A percentile compares a stretch with the other conserved stretches of the same genome.
phyloP scores from a whole-genome alignment of 2,113 vertebrate species.

The Triplophysa siluroides region DNA sequence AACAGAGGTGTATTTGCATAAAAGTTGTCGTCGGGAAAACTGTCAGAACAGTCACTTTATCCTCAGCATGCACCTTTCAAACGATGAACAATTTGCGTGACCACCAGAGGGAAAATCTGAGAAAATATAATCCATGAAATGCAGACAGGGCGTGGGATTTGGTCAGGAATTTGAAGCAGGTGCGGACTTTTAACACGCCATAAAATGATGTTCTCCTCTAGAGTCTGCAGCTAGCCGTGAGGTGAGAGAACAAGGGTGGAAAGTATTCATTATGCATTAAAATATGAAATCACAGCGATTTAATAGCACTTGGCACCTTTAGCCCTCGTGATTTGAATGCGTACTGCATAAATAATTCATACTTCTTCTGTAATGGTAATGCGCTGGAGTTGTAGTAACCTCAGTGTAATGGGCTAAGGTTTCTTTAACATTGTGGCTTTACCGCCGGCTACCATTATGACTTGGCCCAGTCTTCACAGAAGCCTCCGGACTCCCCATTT shows the following conservation, averaged over 20 bases:
- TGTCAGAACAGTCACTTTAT: slow-evolving; percentile 9
- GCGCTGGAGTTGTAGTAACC: slow-evolving; percentile 56
- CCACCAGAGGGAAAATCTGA: not conserved
- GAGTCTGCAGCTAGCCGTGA: slow-evolving; percentile 45
- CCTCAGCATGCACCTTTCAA: not conserved
- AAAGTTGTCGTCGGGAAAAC: slow-evolving; percentile 11
- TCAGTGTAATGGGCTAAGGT: slow-evolving; percentile 61
- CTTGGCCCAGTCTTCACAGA: slow-evolving; percentile 36
- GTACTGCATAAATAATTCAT: slow-evolving; percentile 62
- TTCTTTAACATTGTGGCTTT: slow-evolving; percentile 56
- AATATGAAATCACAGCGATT: slow-evolving; percentile 69
- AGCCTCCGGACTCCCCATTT: slow-evolving; percentile 17
- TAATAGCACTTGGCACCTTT: slow-evolving; percentile 64
- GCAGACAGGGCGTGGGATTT: slow-evolving; percentile 45
- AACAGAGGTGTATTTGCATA: slow-evolving; percentile 47
- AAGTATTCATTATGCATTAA: slow-evolving; percentile 71
- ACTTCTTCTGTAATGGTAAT: slow-evolving; percentile 62
- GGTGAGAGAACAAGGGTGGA: slow-evolving; percentile 56
- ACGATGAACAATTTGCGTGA: not conserved
- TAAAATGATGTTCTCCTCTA: slow-evolving; percentile 67
- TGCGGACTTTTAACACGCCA: slow-evolving; percentile 58
- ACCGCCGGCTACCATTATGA: slow-evolving; percentile 60
- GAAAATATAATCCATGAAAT: slow-evolving; percentile 63
- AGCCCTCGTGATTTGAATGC: slow-evolving; percentile 64
- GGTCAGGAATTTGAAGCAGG: slow-evolving; percentile 39